A percentile compares a stretch with the other conserved stretches of the same genome.
These are phyloP conservation scores for Reinhardtius hippoglossoides DNA, from an alignment of 2,113 vertebrate genomes.

Conservation along the genomic window DNA sequence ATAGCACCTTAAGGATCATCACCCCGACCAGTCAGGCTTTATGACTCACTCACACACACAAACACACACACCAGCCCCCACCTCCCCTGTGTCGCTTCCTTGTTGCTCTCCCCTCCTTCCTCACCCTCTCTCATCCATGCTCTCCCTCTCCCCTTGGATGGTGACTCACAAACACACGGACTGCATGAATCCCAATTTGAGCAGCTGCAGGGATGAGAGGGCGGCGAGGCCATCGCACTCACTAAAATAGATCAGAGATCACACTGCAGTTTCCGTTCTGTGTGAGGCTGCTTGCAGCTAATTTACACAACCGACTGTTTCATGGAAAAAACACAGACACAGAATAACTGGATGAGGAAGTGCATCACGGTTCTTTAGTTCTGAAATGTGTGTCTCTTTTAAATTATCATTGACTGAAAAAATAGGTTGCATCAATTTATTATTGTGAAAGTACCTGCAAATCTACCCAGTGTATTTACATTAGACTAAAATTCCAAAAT, in stretches of 20 bases:
- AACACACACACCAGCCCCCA: background rate
- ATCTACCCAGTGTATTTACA: too few species aligned
- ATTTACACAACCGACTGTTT: background rate
- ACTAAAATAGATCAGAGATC: constrained; percentile 58
- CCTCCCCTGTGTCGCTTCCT: constrained; percentile 2
- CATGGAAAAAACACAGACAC: too few species aligned
- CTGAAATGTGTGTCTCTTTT: too few species aligned
- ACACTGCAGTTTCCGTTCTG: constrained; percentile 27
- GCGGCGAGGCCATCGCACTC: constrained; percentile 30
- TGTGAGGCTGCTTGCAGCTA: constrained; percentile 19
- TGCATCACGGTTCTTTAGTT: too few species aligned
- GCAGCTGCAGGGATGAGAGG: constrained; percentile 48
- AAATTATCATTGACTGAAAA: too few species aligned
- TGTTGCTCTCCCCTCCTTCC: constrained; percentile 18
- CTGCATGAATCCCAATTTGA: constrained; percentile 56
- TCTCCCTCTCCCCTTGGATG: constrained; percentile 36
- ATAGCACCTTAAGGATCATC: constrained; percentile 71
- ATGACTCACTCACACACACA: constrained; percentile 56
- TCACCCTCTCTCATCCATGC: constrained; percentile 10
- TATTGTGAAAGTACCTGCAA: too few species aligned
- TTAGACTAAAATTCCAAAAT: too few species aligned
- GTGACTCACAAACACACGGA: constrained; percentile 62
- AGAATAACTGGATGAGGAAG: too few species aligned
- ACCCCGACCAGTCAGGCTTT: constrained; percentile 51
- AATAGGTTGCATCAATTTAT: too few species aligned